Evolutionary conservation across 2,797 vertebrate species (phyloP).

Genomic region (Neopelma chrysocephalum): DNA sequence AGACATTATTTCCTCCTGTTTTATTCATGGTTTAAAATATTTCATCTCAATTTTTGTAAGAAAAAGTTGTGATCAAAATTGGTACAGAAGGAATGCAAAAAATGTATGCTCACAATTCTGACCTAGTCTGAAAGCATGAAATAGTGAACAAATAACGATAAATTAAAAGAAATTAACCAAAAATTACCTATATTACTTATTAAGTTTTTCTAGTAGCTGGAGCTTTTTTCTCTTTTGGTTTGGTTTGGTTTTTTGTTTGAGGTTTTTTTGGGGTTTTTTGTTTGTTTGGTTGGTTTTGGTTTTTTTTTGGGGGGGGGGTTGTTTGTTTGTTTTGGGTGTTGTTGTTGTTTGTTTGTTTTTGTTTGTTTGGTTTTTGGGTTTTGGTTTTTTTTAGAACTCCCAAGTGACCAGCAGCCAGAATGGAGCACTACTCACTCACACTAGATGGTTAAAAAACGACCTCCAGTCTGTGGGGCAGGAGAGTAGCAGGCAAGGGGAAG

Average conservation of each 20-base stretch:
- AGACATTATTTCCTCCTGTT: neutral
- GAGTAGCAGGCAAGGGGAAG: neutral
- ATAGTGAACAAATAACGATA: neutral
- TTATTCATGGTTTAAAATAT: neutral
- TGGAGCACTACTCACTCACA: neutral
- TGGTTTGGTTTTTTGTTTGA: neutral
- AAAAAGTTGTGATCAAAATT: neutral
- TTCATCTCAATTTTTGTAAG: neutral
- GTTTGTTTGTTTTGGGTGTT: too few species aligned
- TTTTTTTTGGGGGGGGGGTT: neutral
- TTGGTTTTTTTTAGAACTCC: neutral
- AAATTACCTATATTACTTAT: neutral
- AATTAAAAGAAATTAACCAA: neutral
- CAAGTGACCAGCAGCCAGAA: neutral
- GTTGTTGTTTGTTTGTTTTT: too few species aligned
- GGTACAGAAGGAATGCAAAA: neutral
- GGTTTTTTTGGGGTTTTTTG: too few species aligned
- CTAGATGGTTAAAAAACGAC: accelerated
- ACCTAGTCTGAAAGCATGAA: neutral
- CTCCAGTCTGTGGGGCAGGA: neutral
- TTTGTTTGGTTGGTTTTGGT: neutral
- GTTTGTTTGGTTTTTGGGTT: too few species aligned
- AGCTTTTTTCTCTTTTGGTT: neutral
- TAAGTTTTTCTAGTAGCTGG: neutral
- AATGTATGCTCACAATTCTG: neutral